Evolutionary conservation across 2,113 vertebrate species (phyloP), one percentile per base, ranked within the genome.

Genomic region (Ivindomyrus marchei): DNA sequence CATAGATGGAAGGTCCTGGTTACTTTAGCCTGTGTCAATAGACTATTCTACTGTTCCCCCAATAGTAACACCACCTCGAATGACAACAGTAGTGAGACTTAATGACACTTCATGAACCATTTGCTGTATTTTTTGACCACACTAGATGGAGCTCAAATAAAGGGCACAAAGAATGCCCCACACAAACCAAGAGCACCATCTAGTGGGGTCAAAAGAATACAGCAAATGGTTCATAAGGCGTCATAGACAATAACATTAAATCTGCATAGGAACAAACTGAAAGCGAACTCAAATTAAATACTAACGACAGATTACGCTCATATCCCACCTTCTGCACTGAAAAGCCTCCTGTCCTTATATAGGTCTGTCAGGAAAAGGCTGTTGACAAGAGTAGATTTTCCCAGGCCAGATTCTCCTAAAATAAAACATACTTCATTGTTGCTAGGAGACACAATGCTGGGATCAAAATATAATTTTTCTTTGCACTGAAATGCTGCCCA

Each of bases 311-410:
- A 85, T 49, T 45, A 70, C 0, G 8, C 10, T 42, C 74, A 80
- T 5, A 39, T 89, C 66, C 93, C 90, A 96, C 96, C 95, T 91
- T 95, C 94, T 5, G 96, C 95, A 50, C 94, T 95, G 0, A 91
- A 94, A 90, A 95, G 91, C n/a, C 94, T 96, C 77, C 95, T 93
- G 91, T 95, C 94, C 90, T 93, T 96, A 91, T 96, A 98, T 90
- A 99, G 95, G 92, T 99, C 98, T 0, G 98, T 99, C 92, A 99
- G 96, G 94, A 99, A 99, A 91, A 99, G 97, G 93, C 97, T 98
- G 93, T 98, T 98, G 90, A 99, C 95, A 0, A 99, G 94, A 1
- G 98, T 99, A 85, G 98, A 99, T 93, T 99, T 99, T 47, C 98
- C 98, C 15, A 99, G 96, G 52, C 98, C 98, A 0, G 98, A 97